A percentile compares a stretch with the other conserved stretches of the same genome.
Conservation (phyloP, 1,140 invertebrate species). For the Drosophila sechellia region DNA sequence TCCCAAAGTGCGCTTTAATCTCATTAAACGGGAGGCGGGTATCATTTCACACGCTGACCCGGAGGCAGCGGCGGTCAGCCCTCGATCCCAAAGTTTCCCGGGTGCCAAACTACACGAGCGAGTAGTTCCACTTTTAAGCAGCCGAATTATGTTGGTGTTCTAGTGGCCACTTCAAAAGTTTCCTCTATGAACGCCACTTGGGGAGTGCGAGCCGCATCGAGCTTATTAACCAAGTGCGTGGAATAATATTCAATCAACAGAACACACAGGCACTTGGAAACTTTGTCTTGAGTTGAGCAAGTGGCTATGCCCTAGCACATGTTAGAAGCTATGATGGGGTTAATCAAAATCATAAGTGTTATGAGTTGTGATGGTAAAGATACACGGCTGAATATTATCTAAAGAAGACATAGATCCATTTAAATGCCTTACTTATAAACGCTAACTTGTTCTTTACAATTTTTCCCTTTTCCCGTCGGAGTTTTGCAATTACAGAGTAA, state of each 20-base stretch:
- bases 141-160: slow-evolving; percentile 42
- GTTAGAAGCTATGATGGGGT: background rate
- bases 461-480: slow-evolving; percentile 10
- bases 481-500: background rate
- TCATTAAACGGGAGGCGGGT: slow-evolving; percentile 41
- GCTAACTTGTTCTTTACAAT: background rate
- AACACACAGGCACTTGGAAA: background rate
- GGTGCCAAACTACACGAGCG: background rate
- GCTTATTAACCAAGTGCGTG: slow-evolving; percentile 42
- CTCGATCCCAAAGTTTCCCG: slow-evolving; percentile 23
- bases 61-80: slow-evolving; percentile 34
- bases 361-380: too few species aligned
- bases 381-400: too few species aligned
- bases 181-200: background rate
- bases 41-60: slow-evolving; percentile 54
- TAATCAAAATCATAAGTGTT: background rate
- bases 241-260: slow-evolving; percentile 9
- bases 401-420: background rate
- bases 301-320: background rate
- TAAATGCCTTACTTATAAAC: too few species aligned
- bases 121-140: slow-evolving; percentile 8
- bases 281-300: slow-evolving; percentile 5
- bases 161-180: slow-evolving; percentile 50
- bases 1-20: slow-evolving; percentile 61
- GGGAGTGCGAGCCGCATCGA: slow-evolving; percentile 10